phyloP scores from a whole-genome alignment of 2,888 invertebrate genomes.

The Ochropacha duplaris region DNA sequence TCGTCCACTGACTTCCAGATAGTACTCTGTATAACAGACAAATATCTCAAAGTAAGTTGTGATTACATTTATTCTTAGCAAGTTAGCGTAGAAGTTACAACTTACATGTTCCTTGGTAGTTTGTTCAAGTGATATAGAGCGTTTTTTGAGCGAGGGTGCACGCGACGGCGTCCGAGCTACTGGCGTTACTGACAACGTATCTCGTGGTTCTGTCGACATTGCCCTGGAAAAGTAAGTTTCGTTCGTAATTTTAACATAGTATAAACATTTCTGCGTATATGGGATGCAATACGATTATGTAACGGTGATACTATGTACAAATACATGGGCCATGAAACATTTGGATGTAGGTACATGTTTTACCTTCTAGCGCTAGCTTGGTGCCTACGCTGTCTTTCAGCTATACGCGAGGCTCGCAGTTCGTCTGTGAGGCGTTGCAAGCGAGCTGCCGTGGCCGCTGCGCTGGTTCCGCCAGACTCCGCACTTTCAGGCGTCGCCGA shows the following conservation, averaged over 20 bases:
- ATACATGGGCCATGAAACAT: too few relatives aligned
- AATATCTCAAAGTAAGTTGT: neutral
- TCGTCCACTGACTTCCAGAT: constrained; percentile 94
- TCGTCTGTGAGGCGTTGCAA: constrained; percentile 89
- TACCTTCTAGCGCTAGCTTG: constrained; percentile 70
- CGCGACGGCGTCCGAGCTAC: constrained; percentile 61
- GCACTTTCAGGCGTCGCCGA: constrained; percentile 85
- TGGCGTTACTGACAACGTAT: constrained; percentile 67
- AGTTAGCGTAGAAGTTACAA: too few relatives aligned
- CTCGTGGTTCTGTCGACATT: constrained; percentile 77
- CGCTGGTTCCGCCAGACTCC: constrained; percentile 39
- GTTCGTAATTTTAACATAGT: neutral
- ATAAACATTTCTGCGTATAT: neutral
- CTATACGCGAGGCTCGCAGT: constrained; percentile 78
- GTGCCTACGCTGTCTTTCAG: constrained; percentile 70
- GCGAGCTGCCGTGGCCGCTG: constrained; percentile 80
- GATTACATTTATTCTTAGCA: neutral
- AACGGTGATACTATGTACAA: too few relatives aligned
- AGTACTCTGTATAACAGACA: constrained; percentile 65
- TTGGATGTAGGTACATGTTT: neutral
- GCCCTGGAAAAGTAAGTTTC: constrained; percentile 50
- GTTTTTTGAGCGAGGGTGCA: constrained; percentile 75
- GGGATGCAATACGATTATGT: too few relatives aligned
- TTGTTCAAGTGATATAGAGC: constrained; percentile 78
- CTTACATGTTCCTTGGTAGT: constrained; percentile 77